These are phyloP conservation scores for Spialia ferax DNA, from an alignment of 2,888 invertebrate genomes.

Conservation along the genomic window DNA sequence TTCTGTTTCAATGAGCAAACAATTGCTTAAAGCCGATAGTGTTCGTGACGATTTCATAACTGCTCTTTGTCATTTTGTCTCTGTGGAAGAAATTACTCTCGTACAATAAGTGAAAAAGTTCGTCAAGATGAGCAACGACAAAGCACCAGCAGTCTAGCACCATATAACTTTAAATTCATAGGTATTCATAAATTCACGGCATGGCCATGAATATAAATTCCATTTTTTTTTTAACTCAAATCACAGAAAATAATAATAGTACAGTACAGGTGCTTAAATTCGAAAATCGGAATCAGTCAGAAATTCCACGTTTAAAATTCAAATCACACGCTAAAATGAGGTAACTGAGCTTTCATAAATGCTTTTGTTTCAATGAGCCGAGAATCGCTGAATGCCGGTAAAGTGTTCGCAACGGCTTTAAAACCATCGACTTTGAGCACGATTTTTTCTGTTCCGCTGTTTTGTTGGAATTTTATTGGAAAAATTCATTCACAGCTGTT, in stretches of 20 bases:
- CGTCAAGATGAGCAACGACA: neutral
- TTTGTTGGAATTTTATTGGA: neutral
- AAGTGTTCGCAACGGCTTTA: constrained; percentile 27
- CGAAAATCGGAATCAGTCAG: neutral
- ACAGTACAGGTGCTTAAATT: neutral
- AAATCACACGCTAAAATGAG: constrained; percentile 21
- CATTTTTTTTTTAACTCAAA: neutral
- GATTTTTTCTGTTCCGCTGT: neutral
- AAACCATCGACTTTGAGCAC: constrained; percentile 29
- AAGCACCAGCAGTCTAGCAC: neutral
- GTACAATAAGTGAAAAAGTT: constrained; percentile 18
- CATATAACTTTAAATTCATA: too few relatives aligned
- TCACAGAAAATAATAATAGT: neutral
- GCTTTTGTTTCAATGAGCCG: constrained; percentile 34
- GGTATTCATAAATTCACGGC: too few relatives aligned
- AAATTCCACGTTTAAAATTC: neutral
- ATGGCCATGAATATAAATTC: too few relatives aligned
- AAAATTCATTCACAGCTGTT: neutral
- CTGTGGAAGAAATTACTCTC: constrained; percentile 20
- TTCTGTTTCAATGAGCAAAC: constrained; percentile 28
- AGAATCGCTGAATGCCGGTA: constrained; percentile 16
- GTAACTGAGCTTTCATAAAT: constrained; percentile 20
- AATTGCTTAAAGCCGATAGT: constrained; percentile 16
- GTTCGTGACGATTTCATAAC: constrained; percentile 35
- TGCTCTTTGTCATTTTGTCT: constrained; percentile 28